Conservation (phyloP, 2,113 vertebrate genomes). For the Trachemys scripta region DNA sequence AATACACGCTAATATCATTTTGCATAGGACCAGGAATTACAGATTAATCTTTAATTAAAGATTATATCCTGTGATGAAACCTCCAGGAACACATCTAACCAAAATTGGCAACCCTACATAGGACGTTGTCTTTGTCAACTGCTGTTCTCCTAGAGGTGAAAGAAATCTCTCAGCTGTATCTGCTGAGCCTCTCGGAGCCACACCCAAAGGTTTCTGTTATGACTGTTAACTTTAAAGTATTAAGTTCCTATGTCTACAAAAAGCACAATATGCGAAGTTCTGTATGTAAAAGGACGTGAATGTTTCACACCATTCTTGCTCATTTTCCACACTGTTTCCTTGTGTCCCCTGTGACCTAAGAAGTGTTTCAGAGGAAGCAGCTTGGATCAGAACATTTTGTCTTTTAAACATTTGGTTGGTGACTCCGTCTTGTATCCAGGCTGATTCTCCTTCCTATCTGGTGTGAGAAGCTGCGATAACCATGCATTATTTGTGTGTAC, state of each 20-base stretch:
- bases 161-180: background rate
- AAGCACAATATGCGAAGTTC: background rate
- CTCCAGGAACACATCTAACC: background rate
- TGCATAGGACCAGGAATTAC: background rate
- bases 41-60: background rate
- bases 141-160: background rate
- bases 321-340: background rate
- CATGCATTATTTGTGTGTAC: background rate
- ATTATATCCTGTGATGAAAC: background rate
- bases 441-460: conserved; percentile 46
- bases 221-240: background rate
- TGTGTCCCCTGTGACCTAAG: background rate
- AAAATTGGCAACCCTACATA: background rate
- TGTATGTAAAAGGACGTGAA: background rate
- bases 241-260: background rate
- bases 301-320: rapidly evolving
- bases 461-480: background rate
- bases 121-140: background rate
- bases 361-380: background rate
- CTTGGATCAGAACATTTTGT: conserved; percentile 14
- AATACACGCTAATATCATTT: background rate
- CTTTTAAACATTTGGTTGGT: conserved; percentile 57
- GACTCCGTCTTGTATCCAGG: conserved; percentile 69
- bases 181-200: conserved; percentile 11
- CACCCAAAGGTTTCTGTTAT: background rate